phyloP scores from a whole-genome alignment of 2,888 invertebrate genomes.

The Pogonocherus hispidulus region DNA sequence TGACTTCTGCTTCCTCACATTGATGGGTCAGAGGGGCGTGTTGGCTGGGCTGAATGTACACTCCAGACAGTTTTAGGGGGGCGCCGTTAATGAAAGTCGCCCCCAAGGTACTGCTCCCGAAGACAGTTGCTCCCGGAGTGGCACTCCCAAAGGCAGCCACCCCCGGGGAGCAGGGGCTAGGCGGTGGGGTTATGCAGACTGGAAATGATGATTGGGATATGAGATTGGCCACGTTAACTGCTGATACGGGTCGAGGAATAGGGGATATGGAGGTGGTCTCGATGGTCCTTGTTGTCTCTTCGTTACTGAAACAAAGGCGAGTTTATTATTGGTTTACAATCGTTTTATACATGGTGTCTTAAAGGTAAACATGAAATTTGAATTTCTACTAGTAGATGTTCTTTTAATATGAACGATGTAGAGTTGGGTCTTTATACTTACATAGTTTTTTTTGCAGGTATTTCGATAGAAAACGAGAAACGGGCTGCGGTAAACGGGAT shows the following conservation, averaged over 20 bases:
- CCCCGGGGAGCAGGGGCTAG: slow-evolving; percentile 47
- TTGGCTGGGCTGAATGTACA: slow-evolving; percentile 39
- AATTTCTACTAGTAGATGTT: too few species aligned
- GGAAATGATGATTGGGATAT: slow-evolving; percentile 64
- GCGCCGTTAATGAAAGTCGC: slow-evolving; percentile 17
- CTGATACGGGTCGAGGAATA: slow-evolving; percentile 65
- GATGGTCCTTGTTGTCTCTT: slow-evolving; percentile 30
- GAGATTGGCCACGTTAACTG: slow-evolving; percentile 63
- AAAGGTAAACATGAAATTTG: too few species aligned
- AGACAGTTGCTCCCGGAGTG: slow-evolving; percentile 38
- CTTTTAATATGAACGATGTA: too few species aligned
- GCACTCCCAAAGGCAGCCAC: background rate
- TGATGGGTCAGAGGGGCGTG: slow-evolving; percentile 27
- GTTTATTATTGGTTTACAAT: background rate
- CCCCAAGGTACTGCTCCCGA: background rate
- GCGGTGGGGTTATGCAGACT: slow-evolving; percentile 62
- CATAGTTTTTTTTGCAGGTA: too few species aligned
- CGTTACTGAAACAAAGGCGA: slow-evolving; percentile 15
- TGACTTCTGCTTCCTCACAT: slow-evolving; percentile 53
- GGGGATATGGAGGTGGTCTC: slow-evolving; percentile 64
- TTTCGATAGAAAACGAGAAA: too few species aligned
- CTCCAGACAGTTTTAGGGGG: slow-evolving; percentile 43
- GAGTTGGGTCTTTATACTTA: too few species aligned
- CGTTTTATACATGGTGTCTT: background rate
- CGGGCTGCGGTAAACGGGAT: too few species aligned